Percentiles rank a stretch among this genome's conserved stretches.
phyloP scores from a whole-genome alignment of 1,140 invertebrate genomes.

The Drosophila takahashii region DNA sequence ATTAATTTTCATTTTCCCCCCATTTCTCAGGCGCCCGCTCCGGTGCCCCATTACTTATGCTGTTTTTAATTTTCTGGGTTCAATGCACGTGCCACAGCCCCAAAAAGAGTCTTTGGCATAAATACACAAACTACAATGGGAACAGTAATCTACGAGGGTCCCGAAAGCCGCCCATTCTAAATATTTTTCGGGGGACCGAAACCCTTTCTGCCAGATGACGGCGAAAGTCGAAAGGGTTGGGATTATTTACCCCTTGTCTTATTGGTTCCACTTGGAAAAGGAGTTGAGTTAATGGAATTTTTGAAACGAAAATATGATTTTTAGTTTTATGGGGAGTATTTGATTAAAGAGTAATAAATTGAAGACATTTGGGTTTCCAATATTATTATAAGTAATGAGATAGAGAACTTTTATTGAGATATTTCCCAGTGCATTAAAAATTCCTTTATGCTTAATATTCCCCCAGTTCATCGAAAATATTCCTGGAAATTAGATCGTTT shows the following conservation, averaged over 20 bases:
- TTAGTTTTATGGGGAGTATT: constrained; percentile 17
- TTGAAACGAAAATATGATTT: constrained; percentile 13
- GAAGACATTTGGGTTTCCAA: background rate
- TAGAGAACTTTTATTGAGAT: too few species aligned
- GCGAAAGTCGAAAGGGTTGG: constrained; percentile 39
- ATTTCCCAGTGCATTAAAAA: background rate
- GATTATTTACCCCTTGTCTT: constrained; percentile 22
- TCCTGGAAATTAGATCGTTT: background rate
- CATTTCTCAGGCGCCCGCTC: constrained; percentile 30
- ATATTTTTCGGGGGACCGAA: background rate
- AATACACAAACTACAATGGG: constrained; percentile 33
- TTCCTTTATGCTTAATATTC: background rate
- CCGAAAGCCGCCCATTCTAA: background rate
- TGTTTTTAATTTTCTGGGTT: constrained; percentile 72
- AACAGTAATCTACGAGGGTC: constrained; percentile 25
- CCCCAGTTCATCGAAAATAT: background rate
- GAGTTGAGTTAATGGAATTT: constrained; percentile 30
- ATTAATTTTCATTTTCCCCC: constrained; percentile 73
- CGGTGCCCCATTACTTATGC: constrained; percentile 72
- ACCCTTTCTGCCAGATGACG: constrained; percentile 29
- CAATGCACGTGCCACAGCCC: constrained; percentile 66
- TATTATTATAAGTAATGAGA: too few species aligned
- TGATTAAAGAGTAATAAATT: background rate
- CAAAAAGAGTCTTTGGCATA: constrained; percentile 24
- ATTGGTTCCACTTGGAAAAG: constrained; percentile 20